Evolutionary conservation across 2,888 invertebrate genomes (phyloP), one percentile per base, ranked within the genome.

Genomic region (Brachyopa scutellaris): DNA sequence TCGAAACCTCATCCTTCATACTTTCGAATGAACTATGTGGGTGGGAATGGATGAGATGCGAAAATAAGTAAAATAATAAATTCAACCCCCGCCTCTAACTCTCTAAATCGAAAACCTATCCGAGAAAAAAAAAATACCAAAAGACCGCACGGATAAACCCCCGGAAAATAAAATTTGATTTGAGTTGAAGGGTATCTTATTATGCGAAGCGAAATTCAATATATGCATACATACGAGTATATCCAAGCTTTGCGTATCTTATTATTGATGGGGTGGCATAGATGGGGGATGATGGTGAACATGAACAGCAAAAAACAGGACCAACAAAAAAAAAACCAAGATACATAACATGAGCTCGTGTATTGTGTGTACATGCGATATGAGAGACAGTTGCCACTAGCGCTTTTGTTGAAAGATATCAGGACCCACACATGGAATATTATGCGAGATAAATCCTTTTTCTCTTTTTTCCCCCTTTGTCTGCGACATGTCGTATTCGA

Each of bases 81-180:
- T 74, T 74, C 66, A 42, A 21, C 70, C 36, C 53, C 57, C 33
- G 1, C 59, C 42, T 33, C 17, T 5, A 36, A 17, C 33, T 29
- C 53, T 79, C 61, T 61, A 70, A 79, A 79, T 73, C 61, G 74
- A 67, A 79, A 74, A 73, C 59, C 57, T 57, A 79, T 73, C 53
- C 23, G 31, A 53, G 49, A 55, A 36, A 38, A n/a, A 26, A 64
- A 40, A 49, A 70, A 82, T 59, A 80, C 31, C 42, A 61, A 66
- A 82, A 77, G 77, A 66, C 70, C 57, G 64, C 64, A 31, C 70
- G 55, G 69, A 77, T 66, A 82, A 77, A 70, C 26, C 82, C 72
- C 82, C 70, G 77, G 77, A 82, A 82, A 82, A 82, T 82, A 82
- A 82, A 82, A 82, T 82, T 82, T 82, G 82, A 82, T 82, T 82